Evolutionary conservation across 2,888 invertebrate species (phyloP).

Genomic region (Microplitis deprimator): DNA sequence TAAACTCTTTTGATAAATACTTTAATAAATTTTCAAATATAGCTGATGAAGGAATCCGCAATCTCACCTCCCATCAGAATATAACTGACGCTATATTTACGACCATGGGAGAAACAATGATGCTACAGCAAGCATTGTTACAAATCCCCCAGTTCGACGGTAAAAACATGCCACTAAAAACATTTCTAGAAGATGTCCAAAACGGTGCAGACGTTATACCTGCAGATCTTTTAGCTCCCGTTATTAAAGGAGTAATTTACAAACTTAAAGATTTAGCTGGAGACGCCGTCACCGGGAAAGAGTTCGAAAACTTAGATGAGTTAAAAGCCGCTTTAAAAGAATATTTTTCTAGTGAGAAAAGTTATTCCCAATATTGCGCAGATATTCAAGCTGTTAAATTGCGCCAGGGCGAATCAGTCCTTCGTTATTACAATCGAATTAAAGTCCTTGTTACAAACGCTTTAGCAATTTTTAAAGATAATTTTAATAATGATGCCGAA

Average conservation of each 20-base stretch:
- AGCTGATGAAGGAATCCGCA: background rate
- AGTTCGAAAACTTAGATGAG: background rate
- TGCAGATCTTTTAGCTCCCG: too few relatives aligned
- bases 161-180: slow-evolving; percentile 31
- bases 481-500: background rate
- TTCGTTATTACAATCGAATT: slow-evolving; percentile 25
- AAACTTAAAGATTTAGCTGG: slow-evolving; percentile 12
- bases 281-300: slow-evolving; percentile 37
- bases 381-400: slow-evolving; percentile 36
- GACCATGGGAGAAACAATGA: slow-evolving; percentile 36
- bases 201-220: slow-evolving; percentile 5
- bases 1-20: too few relatives aligned
- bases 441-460: slow-evolving; percentile 17
- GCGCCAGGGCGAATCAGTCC: slow-evolving; percentile 23
- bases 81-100: slow-evolving; percentile 35
- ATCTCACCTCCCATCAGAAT: slow-evolving; percentile 28
- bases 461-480: background rate
- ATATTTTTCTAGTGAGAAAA: background rate
- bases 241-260: background rate
- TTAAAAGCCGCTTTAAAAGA: slow-evolving; percentile 4
- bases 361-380: slow-evolving; percentile 35
- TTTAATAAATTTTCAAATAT: background rate
- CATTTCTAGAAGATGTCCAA: slow-evolving; percentile 37
- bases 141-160: slow-evolving; percentile 33
- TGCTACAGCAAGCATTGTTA: slow-evolving; percentile 34